Evolutionary conservation across 2,797 vertebrate genomes (phyloP), one percentile per base, ranked within the genome.

Genomic region (Bucorvus abyssinicus): DNA sequence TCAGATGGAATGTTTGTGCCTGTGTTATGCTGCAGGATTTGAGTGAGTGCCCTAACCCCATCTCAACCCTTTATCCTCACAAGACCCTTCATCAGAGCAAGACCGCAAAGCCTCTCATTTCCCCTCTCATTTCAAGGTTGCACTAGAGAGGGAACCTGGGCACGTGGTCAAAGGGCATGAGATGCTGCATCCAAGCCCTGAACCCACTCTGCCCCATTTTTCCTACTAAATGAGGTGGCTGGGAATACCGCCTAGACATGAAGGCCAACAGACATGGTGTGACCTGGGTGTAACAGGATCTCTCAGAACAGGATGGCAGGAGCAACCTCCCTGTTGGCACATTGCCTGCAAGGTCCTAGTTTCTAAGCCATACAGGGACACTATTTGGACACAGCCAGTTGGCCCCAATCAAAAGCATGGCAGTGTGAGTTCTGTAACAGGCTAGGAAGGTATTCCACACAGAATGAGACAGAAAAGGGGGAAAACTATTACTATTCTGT

Each of bases 381-480:
- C 18, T 70, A 3, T 42, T 55, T 82, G 74, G 36, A 29, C 10
- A 40, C 18, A 12, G 6, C 18, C 42, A 17, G 7, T 3, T 78
- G 27, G 4, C 6, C 36, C 24, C 9, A 44, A 0, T 4, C 36
- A 36, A 15, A 59, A 52, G 16, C 34, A n/a, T 0, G 22, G 29
- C 40, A 64, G 32, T 23, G 10, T 6, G 14, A 78, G 18, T 32
- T 82, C 7, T 57, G 5, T 2, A 44, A 42, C 29, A 59, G 34
- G 18, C 10, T 70, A 34, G 83, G 47, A 38, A 6, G 1, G 16
- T 36, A 44, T 67, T 80, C 38, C n/a, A 14, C 19, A 55, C 18
- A 70, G 68, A 56, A 76, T 40, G 29, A 49, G 32, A 85, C 11
- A 57, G 12, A 44, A 47, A 70, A 86, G 26, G 19, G 7, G 9